Evolutionary conservation across 2,113 vertebrate species (phyloP), one percentile per base, ranked within the genome.

Genomic region (Myrmecophaga tridactyla): DNA sequence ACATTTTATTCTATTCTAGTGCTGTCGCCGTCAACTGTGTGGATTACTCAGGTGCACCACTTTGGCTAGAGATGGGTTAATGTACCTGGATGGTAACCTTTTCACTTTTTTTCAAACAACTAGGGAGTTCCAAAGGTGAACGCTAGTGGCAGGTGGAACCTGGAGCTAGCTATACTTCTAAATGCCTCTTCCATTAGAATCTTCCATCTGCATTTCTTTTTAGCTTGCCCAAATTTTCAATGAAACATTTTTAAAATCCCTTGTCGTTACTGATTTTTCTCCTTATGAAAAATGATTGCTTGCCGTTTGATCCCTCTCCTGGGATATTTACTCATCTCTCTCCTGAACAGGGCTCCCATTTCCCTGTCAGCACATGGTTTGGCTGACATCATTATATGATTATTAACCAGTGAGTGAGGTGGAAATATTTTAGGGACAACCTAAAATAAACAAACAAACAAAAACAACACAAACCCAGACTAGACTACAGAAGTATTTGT

Each of bases 121-220:
- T 84, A 51, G 43, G 53, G 56, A 94, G 96, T 29, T 86, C 86
- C 94, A 3, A 75, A 94, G 89, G 70, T 85, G 72, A 92, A 94
- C 95, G 93, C 94, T 86, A 78, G 20, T 39, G 91, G 96, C 97
- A 96, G 97, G 97, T 94, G 96, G 97, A 96, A 97, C 92, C 60
- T 36, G 78, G 85, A 48, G 86, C 96, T 97, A 95, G 95, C 90
- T 93, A 3, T 4, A 1, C 77, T 95, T 96, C 94, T 96, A 88
- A 92, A 94, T 86, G 90, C 83, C 92, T 93, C 86, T 90, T 95
- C 92, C 86, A 86, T 48, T 62, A 89, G 73, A 77, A 89, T 46
- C 85, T 77, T 95, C 92, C 93, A 97, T 96, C 97, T 96, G 97
- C 63, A 83, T 63, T 94, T 92, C 92, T 96, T 92, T 73, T 94